Conservation (phyloP, 2,888 invertebrate genomes). For the Leptinotarsa haldemani region DNA sequence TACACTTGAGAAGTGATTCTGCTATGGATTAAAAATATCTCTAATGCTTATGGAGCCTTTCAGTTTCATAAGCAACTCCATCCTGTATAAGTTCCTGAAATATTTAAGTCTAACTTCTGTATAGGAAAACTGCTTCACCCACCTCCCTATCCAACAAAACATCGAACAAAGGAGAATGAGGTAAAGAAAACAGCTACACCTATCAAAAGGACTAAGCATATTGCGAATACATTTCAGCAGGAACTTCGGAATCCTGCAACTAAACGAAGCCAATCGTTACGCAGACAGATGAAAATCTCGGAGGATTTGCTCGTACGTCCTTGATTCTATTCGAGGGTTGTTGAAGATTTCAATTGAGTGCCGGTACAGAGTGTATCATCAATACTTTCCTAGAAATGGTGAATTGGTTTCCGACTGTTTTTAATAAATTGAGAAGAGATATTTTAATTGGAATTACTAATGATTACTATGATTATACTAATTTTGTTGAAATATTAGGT, state of each 20-base stretch:
- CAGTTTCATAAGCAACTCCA: background rate
- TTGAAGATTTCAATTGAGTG: conserved; percentile 27
- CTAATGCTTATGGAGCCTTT: too few relatives aligned
- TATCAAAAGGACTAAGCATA: conserved; percentile 24
- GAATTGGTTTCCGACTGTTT: background rate
- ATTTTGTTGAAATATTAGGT: too few relatives aligned
- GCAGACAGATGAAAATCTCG: conserved; percentile 36
- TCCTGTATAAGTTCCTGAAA: conserved; percentile 1
- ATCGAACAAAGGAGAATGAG: conserved; percentile 19
- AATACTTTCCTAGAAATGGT: background rate
- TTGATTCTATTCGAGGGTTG: conserved; percentile 31
- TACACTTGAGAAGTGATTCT: too few relatives aligned
- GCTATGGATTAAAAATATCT: too few relatives aligned
- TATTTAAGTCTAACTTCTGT: conserved; percentile 7
- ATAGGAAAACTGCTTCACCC: conserved; percentile 2
- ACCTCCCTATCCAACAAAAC: background rate
- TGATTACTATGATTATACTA: too few relatives aligned
- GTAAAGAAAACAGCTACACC: conserved; percentile 21
- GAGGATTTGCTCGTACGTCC: conserved; percentile 34
- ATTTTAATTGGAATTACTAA: too few relatives aligned
- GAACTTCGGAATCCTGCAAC: conserved; percentile 26
- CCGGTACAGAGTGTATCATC: background rate
- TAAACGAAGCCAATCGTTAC: conserved; percentile 41
- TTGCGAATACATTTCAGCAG: conserved; percentile 28
- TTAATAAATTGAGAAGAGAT: too few relatives aligned